These are phyloP conservation scores for Sapajus apella DNA, from an alignment of 2,113 vertebrate species.

Conservation along the genomic window DNA sequence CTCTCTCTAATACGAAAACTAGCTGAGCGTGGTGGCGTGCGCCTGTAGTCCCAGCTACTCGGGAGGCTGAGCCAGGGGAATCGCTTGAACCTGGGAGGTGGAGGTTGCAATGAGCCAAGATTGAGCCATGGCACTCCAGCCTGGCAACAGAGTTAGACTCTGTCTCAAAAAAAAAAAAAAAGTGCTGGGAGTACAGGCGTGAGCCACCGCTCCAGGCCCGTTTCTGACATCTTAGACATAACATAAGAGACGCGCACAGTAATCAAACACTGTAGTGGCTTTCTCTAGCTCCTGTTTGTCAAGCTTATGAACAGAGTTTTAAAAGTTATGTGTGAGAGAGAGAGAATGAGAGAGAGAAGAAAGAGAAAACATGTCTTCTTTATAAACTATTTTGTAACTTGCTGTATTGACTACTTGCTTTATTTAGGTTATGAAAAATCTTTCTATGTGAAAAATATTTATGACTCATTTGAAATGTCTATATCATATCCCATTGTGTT, in stretches of 20 bases:
- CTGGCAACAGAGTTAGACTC: too few relatives aligned
- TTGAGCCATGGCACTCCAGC: too few relatives aligned
- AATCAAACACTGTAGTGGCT: not conserved
- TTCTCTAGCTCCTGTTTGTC: not conserved
- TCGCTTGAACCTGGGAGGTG: too few relatives aligned
- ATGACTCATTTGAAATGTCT: not conserved
- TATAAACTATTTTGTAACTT: not conserved
- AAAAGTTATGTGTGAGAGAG: not conserved
- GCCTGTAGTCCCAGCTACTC: too few relatives aligned
- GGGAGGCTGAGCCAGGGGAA: too few relatives aligned
- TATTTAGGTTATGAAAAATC: not conserved
- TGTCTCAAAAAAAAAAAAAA: too few relatives aligned
- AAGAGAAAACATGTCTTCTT: not conserved
- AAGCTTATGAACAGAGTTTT: not conserved
- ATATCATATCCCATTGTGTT: not conserved
- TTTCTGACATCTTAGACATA: not conserved
- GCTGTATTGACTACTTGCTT: not conserved
- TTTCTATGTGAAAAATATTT: not conserved
- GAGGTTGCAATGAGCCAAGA: too few relatives aligned
- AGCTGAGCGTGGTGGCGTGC: too few relatives aligned
- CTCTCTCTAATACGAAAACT: too few relatives aligned
- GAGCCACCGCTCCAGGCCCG: too few relatives aligned
- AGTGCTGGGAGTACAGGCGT: too few relatives aligned
- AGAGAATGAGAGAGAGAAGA: not conserved
- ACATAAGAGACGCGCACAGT: rapidly evolving